Evolutionary conservation across 2,888 invertebrate species (phyloP), one percentile per base, ranked within the genome.

Genomic region (Autographa gamma): DNA sequence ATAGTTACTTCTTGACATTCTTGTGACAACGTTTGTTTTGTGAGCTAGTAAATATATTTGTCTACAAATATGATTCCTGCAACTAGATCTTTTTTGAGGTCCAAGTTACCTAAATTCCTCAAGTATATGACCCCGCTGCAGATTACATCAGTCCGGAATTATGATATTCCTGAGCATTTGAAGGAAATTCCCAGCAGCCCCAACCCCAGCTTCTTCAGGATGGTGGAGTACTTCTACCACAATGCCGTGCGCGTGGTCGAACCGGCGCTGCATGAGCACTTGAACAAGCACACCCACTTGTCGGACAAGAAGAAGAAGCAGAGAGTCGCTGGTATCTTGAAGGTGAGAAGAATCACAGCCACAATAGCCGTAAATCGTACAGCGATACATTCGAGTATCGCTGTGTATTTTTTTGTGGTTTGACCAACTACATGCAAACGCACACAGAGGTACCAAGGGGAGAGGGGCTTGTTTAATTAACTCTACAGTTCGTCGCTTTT

Each of bases 191-290:
- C 82, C 0, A 85, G 85, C 0, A 92, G 91, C 0, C 85, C 89
- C 0, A 86, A 97, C 81, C 97, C 97, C 0, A 94, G 93, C 48
- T 97, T 97, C 86, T 96, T 91, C 83, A 90, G 94, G 71, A 97
- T 97, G 97, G 97, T 97, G 34, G 97, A 97, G 83, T 97, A 96
- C 86, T 97, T 96, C 90, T 97, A 97, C 87, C 97, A 97, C 87
- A 94, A 95, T 73, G 97, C 97, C 1, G 95, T 96, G 58, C 86
- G 85, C 2, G 89, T 95, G 0, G 91, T 92, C 43, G 96, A 97
- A 83, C 96, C 96, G 0, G 90, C 96, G 25, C 90, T 97, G 2
- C 83, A 94, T 0, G 96, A 96, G 1, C 92, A 96, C 63, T 91
- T 91, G 68, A 93, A 87, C 81, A 96, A 93, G 81, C 90, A 95